phyloP scores from a whole-genome alignment of 2,888 invertebrate species.

The Alloplasta piceator region DNA sequence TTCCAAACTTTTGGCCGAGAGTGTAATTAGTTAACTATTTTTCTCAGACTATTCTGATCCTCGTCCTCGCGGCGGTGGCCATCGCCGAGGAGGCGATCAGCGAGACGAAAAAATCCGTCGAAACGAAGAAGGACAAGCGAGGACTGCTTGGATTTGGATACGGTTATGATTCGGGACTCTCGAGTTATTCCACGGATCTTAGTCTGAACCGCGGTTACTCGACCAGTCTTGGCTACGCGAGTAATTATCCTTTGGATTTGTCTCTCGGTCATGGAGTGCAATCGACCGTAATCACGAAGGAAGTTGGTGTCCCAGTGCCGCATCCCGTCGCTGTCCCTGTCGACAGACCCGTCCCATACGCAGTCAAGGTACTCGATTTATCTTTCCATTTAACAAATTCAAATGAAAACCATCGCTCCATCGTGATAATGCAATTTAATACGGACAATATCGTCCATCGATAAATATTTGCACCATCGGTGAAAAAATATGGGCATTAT shows the following conservation, averaged over 20 bases:
- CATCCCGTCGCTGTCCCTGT: conserved; percentile 84
- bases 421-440: no score
- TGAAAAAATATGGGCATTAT: no score
- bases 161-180: conserved; percentile 69
- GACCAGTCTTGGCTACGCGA: conserved; percentile 1
- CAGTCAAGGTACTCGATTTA: conserved; percentile 78
- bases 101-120: conserved; percentile 67
- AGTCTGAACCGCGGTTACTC: conserved; percentile 10
- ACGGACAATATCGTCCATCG: no score
- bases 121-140: conserved; percentile 75
- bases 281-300: conserved; percentile 84
- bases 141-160: conserved; percentile 75
- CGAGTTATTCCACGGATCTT: conserved; percentile 59
- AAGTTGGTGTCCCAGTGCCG: conserved; percentile 84
- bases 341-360: conserved; percentile 84
- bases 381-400: no score
- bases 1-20: no score
- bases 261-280: conserved; percentile 74
- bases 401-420: no score
- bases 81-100: conserved; percentile 77
- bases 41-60: conserved; percentile 78
- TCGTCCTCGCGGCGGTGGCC: conserved; percentile 81
- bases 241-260: conserved; percentile 42
- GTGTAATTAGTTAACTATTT: conserved; percentile 11
- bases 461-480: no score